Base-by-base conservation (phyloP, 2,888 invertebrate species). In the Serrognathus titanus region DNA sequence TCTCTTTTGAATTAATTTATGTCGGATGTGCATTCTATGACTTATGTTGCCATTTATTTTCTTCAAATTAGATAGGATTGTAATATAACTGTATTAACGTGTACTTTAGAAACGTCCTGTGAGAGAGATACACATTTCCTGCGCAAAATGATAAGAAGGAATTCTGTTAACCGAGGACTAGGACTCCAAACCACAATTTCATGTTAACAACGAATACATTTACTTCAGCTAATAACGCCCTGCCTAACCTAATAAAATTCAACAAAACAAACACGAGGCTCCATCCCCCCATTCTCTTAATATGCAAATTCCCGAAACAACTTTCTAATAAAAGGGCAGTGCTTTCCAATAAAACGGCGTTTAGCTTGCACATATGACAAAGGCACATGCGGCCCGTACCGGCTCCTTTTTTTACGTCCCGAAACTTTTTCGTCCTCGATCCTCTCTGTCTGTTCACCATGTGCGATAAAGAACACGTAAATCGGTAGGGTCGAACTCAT, bases 281-380 rank as follows among this genome's bases (percentile, higher is more conserved):
- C 13, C 10, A 45, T 45, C 45, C 45, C 45, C 45, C 24, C 12
- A 7, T 20, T 36, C 48, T 37, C 48, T 48, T 36, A 48, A 48
- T 48, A 48, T 48, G 48, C 48, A 48, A 48, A 48, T 48, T 48
- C 36, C 48, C 38, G 48, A 48, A 48, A 48, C 35, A 35, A 12
- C 36, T 48, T 35, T 37, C 48, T 35, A 48, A 48, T 48, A 48
- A 48, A 48, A 48, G n/a, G 16, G 12, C 48, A 37, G 36, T 37
- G 36, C 24, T 48, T 48, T 35, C 48, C 48, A 35, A 48, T 48
- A 35, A 48, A 48, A 37, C 35, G n/a, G 37, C 36, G 38, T 48
- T 48, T 35, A 36, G 37, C 16, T 6, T 37, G 48, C 37, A 48
- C 35, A 37, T 38, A 48, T 12, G 48, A 48, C 35, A 24, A n/a